Conservation (phyloP, 2,888 invertebrate species). For the Stegana nigrithorax region DNA sequence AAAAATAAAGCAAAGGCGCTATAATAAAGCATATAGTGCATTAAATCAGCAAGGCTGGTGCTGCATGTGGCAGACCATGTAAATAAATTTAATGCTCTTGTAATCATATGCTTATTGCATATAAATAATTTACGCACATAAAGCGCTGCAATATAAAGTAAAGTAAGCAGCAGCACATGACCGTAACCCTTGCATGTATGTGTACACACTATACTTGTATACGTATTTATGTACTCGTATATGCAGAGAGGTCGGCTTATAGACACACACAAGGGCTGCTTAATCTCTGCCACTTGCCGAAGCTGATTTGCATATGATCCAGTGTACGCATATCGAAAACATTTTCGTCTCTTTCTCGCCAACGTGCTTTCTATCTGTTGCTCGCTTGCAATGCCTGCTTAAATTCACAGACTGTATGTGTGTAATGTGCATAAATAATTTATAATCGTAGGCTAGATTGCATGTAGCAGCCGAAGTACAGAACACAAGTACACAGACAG, state of each 20-base stretch:
- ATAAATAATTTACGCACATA: conserved; percentile 12
- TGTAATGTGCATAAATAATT: conserved; percentile 17
- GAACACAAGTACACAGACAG: conserved; percentile 25
- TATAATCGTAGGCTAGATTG: conserved; percentile 25
- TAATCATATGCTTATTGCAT: conserved; percentile 16
- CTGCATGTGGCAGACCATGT: not conserved
- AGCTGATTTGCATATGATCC: conserved; percentile 17
- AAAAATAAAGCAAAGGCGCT: not conserved
- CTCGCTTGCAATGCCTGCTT: no score
- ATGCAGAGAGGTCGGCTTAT: no score
- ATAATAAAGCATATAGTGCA: no score
- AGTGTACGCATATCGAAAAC: conserved; percentile 10
- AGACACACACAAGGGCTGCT: conserved; percentile 11
- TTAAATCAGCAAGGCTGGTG: not conserved
- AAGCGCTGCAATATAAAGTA: not conserved
- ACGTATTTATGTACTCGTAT: not conserved
- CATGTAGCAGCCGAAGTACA: no score
- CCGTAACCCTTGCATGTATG: not conserved
- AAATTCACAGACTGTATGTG: not conserved
- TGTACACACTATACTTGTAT: not conserved
- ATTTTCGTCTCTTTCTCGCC: no score
- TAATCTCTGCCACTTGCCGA: conserved; percentile 13
- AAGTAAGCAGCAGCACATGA: no score
- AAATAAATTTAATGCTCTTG: conserved; percentile 15
- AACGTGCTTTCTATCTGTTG: no score